Base-by-base conservation (phyloP, 2,113 vertebrate species). In the Myocastor coypus region DNA sequence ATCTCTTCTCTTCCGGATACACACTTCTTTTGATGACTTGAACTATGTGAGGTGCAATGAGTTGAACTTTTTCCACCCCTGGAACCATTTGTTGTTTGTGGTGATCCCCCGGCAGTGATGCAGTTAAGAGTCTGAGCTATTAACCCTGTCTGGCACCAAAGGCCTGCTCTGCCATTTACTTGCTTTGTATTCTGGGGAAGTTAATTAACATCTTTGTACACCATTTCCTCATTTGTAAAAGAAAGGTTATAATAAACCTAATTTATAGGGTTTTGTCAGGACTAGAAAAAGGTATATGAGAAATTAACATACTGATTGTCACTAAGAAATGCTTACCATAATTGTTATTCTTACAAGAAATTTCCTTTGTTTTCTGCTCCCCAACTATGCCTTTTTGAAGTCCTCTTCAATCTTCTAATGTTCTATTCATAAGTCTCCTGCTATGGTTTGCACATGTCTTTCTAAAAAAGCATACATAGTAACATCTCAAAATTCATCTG, bases 131-230 rank as follows among this genome's bases (percentile, higher is more conserved):
- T 0, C 3, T 93, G 84, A 83, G 30, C 32, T 86, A 50, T 42
- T 84, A 37, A 69, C 30, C 69, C 64, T 40, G 10, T 9, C 46
- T 52, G 30, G 30, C 66, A 89, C 93, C 87, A 93, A 96, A 96
- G 88, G 30, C 68, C 59, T 40, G 37, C 26, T 81, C 64, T 80
- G 73, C 11, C 57, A 88, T 82, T 59, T 90, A 96, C 87, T 87
- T 88, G 52, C 12, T 94, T 95, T 66, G 42, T 89, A 37, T n/a
- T 61, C 81, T 83, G 52, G 59, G 42, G 80, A 83, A 96, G 73
- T 89, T 96, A 77, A 91, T 93, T 93, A 94, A 40, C 73, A 94
- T 90, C 46, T 96, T 90, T 80, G 19, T 8, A 84, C 34, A 30
- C 46, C 1, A 2, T 83, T 73, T 81, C 80, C 87, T 92, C 68